Evolutionary conservation across 1,140 invertebrate species (phyloP).

Genomic region (Leptopilina clavipes): DNA sequence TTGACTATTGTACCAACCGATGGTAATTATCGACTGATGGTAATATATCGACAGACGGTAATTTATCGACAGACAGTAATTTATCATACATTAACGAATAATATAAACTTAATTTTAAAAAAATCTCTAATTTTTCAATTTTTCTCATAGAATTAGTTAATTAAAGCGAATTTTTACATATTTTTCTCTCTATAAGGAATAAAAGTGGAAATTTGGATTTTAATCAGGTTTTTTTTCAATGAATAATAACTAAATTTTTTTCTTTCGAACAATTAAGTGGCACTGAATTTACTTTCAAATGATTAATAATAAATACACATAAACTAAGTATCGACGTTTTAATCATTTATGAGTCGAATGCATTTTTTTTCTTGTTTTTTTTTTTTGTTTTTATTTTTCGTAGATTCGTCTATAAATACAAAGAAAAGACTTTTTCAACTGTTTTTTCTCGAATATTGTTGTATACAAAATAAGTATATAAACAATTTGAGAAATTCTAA

Average conservation of each 20-base stretch:
- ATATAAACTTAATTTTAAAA: too few relatives aligned
- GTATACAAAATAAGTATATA: conserved; percentile 32
- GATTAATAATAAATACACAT: conserved; percentile 32
- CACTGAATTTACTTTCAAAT: conserved; percentile 28
- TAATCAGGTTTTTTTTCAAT: not conserved
- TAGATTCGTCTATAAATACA: conserved; percentile 32
- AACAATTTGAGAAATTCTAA: conserved; percentile 12
- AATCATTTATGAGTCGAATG: not conserved
- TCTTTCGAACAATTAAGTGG: conserved; percentile 26
- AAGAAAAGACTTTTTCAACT: not conserved
- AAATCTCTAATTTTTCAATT: too few relatives aligned
- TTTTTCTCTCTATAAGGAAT: not conserved
- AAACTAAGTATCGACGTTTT: conserved; percentile 25
- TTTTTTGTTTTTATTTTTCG: too few relatives aligned
- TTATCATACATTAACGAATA: not conserved
- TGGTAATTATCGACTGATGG: not conserved
- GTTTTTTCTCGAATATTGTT: conserved; percentile 14
- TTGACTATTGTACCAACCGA: too few relatives aligned
- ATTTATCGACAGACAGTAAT: not conserved
- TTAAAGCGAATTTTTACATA: too few relatives aligned
- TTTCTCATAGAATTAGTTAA: too few relatives aligned
- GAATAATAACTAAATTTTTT: not conserved
- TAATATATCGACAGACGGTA: too few relatives aligned
- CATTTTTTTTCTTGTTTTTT: too few relatives aligned
- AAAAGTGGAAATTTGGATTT: not conserved